Base-by-base conservation (phyloP, 1,140 invertebrate genomes). In the Atta cephalotes region DNA sequence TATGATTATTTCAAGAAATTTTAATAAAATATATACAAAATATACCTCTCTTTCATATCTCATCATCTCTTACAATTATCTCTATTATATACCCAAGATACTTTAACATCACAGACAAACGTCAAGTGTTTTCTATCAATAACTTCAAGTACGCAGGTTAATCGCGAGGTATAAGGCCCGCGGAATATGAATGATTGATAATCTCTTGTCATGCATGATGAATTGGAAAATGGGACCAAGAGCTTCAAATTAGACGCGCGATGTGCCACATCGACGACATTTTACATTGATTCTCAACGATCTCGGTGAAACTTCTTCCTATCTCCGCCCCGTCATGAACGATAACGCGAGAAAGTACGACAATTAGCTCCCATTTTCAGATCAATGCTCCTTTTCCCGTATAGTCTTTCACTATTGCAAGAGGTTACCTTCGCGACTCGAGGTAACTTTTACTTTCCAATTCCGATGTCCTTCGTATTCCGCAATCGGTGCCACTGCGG, bases 401-500 rank as follows among this genome's bases (percentile, higher is more conserved):
- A 45, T 12, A 14, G n/a, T 86, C 70, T 81, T 78, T 82, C 84
- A 53, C 82, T 81, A 56, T 79, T 78, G 53, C 56, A 62, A 56
- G 25, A 84, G 80, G 28, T 7, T 63, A 25, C 70, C 80, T 87
- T 68, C 39, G 68, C 1, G 31, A 78, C 66, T 63, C 16, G 10
- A 45, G 18, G 16, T 70, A 31, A 89, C 88, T 90, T 89, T 90
- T 90, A 89, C 88, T 90, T 90, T 90, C 85, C 85, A 71, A 56
- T 86, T 87, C 68, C 58, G 58, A 56, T 16, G 49, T 63, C 62
- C 66, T 72, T 86, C 71, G 62, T 62, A 84, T 88, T 79, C 62
- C 58, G 49, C 85, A 31, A 58, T 49, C 76, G 60, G 16, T 86
- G 72, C 56, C 63, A 88, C 45, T 25, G 79, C 87, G 39, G 74